Base-by-base conservation (phyloP, 2,888 invertebrate species). In the Heliconius sara region DNA sequence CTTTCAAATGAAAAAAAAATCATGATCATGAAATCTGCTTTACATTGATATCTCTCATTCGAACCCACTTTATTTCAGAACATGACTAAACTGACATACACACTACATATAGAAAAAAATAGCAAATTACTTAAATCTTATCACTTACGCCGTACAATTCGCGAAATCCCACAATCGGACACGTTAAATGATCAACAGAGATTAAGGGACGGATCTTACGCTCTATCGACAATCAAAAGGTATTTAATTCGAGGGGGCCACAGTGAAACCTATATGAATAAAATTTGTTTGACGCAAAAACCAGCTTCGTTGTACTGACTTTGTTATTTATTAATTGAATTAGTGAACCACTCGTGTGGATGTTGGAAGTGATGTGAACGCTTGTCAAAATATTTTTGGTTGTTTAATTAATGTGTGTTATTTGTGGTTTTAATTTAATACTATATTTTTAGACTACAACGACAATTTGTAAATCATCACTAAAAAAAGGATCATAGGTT, bases 181-280 rank as follows among this genome's bases (percentile, higher is more conserved):
- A 85, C 85, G 84, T 84, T 84, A 91, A 92, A 91, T 91, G 91
- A 92, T 91, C 92, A 91, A 88, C 89, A 84, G 88, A 90, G 91
- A 92, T 93, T 92, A 93, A 88, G 87, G 84, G 85, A 83, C 89
- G 89, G 87, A 87, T 90, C 88, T 90, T 89, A 87, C 92, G 92
- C 92, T 90, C 91, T 89, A 88, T 89, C 87, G 91, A 87, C 87
- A 88, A 87, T 89, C 90, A 92, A 93, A 90, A 87, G 88, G 85
- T 85, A 86, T 86, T 87, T 89, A 87, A 88, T 87, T 79, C 82
- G 80, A 83, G 83, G 83, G 83, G 78, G 78, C 68, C 80, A 80
- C 78, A 82, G 43, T 27, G 25, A 72, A 81, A 60, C 78, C 81
- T 74, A 83, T 80, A 84, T 82, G 82, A 84, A 84, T 83, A 84